A percentile compares a stretch with the other conserved stretches of the same genome.
Evolutionary conservation across 2,797 vertebrate species (phyloP).

Genomic region (Lophura swinhoii): DNA sequence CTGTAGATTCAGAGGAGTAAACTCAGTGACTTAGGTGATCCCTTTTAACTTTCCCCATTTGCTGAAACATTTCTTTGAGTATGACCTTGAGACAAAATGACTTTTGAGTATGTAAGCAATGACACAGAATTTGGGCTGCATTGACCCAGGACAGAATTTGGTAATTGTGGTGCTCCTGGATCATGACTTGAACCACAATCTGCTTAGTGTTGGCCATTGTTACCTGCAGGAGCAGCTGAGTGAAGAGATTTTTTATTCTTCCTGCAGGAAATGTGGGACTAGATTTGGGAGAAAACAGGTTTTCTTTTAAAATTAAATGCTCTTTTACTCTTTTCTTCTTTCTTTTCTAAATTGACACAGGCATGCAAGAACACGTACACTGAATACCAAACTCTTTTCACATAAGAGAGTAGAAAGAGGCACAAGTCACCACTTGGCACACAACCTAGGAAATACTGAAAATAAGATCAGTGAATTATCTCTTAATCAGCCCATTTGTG

Average conservation of each 20-base stretch:
- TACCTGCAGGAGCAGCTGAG: background rate
- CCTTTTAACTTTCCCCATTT: background rate
- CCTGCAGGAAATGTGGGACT: background rate
- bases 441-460: background rate
- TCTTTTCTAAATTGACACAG: background rate
- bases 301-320: background rate
- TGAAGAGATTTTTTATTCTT: background rate
- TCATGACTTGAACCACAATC: background rate
- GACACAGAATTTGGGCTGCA: background rate
- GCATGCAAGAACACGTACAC: too few species aligned
- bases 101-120: background rate
- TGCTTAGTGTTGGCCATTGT: background rate
- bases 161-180: background rate
- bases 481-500: background rate
- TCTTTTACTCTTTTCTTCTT: background rate
- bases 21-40: background rate
- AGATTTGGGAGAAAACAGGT: background rate
- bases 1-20: background rate
- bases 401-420: background rate
- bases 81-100: background rate
- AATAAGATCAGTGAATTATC: background rate
- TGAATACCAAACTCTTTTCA: background rate
- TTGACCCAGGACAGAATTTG: background rate
- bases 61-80: background rate
- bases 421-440: background rate